Conservation (phyloP, 1,140 invertebrate species). For the Euwallacea similis region DNA sequence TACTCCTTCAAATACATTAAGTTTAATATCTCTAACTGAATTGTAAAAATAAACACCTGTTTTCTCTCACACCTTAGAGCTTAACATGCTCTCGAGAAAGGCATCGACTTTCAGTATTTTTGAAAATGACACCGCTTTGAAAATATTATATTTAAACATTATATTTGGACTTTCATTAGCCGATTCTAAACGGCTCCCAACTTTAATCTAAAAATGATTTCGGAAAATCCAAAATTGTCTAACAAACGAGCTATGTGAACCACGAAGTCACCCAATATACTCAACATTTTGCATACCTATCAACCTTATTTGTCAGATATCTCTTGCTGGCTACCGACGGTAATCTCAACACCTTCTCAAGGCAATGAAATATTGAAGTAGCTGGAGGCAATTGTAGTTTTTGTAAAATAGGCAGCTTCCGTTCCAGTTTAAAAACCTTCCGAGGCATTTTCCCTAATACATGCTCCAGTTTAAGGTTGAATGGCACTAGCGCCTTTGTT, state of each 20-base stretch:
- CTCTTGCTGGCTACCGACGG: constrained; percentile 93
- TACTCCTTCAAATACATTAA: too few relatives aligned
- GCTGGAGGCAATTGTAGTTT: constrained; percentile 59
- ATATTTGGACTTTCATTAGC: too few relatives aligned
- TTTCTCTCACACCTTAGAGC: too few relatives aligned
- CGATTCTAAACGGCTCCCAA: too few relatives aligned
- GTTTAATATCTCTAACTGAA: too few relatives aligned
- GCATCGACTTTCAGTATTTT: too few relatives aligned
- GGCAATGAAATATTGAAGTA: constrained; percentile 64
- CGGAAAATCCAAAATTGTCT: neutral
- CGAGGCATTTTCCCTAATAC: constrained; percentile 86
- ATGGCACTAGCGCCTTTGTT: constrained; percentile 54
- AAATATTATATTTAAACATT: too few relatives aligned
- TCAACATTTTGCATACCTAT: constrained; percentile 54
- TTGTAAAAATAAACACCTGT: too few relatives aligned
- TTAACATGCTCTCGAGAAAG: too few relatives aligned
- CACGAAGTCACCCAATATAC: neutral
- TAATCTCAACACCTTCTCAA: constrained; percentile 82
- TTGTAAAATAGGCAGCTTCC: constrained; percentile 46
- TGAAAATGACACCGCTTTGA: too few relatives aligned
- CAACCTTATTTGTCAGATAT: constrained; percentile 94
- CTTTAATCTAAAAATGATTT: too few relatives aligned
- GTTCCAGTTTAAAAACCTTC: constrained; percentile 67
- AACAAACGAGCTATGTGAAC: neutral
- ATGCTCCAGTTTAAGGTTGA: constrained; percentile 87